Evolutionary conservation across 2,888 invertebrate species (phyloP).

Genomic region (Diplazon laetatorius): DNA sequence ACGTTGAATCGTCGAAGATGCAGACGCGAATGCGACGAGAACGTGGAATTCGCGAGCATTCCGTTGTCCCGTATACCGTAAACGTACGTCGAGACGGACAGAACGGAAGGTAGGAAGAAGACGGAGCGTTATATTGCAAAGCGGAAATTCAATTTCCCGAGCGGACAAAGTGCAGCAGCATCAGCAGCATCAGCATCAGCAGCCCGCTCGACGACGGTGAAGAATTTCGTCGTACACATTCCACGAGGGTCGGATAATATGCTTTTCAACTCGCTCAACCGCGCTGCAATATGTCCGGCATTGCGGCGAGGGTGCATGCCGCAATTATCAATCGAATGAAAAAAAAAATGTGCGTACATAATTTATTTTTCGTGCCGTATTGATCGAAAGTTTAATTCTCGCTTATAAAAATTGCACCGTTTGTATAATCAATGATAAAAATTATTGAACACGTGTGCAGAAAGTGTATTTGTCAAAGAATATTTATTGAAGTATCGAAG

Average conservation of each 20-base stretch:
- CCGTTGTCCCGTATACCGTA: slow-evolving; percentile 25
- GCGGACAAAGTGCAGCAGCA: slow-evolving; percentile 49
- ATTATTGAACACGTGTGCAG: no score
- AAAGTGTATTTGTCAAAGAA: no score
- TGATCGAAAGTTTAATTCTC: background rate
- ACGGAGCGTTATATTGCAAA: slow-evolving; percentile 59
- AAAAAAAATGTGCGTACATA: background rate
- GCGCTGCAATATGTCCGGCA: background rate
- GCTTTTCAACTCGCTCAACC: background rate
- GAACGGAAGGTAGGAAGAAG: slow-evolving; percentile 59
- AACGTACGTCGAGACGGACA: slow-evolving; percentile 28
- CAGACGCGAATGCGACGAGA: slow-evolving; percentile 3
- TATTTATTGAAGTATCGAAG: no score
- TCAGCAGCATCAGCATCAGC: background rate
- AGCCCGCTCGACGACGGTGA: slow-evolving; percentile 26
- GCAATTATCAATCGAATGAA: background rate
- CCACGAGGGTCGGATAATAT: slow-evolving; percentile 4
- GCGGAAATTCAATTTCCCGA: slow-evolving; percentile 70
- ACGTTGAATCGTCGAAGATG: slow-evolving; percentile 17
- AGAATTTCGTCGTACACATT: slow-evolving; percentile 55
- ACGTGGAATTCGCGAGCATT: slow-evolving; percentile 5
- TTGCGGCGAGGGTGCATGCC: background rate
- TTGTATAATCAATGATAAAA: no score
- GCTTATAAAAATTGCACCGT: no score
- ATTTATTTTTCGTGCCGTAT: background rate